Evolutionary conservation across 1,140 invertebrate species (phyloP), one percentile per base, ranked within the genome.

Genomic region (Anastrepha ludens): DNA sequence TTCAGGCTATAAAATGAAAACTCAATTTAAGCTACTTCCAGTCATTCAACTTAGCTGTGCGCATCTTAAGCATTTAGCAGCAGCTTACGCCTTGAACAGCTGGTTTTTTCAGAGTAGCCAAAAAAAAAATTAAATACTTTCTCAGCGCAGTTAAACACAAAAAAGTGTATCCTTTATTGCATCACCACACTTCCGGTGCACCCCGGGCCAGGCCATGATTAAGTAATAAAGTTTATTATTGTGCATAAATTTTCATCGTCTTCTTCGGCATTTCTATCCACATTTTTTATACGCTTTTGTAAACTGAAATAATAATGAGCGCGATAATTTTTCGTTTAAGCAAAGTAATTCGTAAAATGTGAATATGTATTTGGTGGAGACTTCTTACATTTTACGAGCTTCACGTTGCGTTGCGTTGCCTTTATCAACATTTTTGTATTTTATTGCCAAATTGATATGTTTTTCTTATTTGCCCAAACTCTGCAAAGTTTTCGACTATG

Each of bases 271-370:
- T 15, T 62, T 62, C 60, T 17, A 5, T 62, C 11, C 50, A 55
- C 29, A n/a, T 13, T 62, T 62, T 81, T n/a, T 50, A 17, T 50
- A 7, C 74, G n/a, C 7, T 15, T 41, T 29, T 81, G 74, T 55
- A 81, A 50, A 41, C 74, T 17, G 9, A 55, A 20, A 55, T 81
- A 55, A 55, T 81, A 81, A 81, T 81, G 74, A 58, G 74, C 47
- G 74, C 74, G 74, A 81, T 81, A 81, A 81, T 81, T 81, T 81
- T 81, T 81, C 74, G 74, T 81, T 81, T 55, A 81, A 81, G 13
- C 74, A 29, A 81, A 81, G 20, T 81, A 81, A 81, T 81, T 81
- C 20, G 74, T 11, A 81, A 81, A 81, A 58, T 81, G 47, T 20
- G 7, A 50, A 81, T 29, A 11, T 81, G 50, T 55, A 81, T 29